A percentile compares a stretch with the other conserved stretches of the same genome.
These are phyloP conservation scores for Ophiodon elongatus DNA, from an alignment of 2,113 vertebrate species.

Conservation along the genomic window DNA sequence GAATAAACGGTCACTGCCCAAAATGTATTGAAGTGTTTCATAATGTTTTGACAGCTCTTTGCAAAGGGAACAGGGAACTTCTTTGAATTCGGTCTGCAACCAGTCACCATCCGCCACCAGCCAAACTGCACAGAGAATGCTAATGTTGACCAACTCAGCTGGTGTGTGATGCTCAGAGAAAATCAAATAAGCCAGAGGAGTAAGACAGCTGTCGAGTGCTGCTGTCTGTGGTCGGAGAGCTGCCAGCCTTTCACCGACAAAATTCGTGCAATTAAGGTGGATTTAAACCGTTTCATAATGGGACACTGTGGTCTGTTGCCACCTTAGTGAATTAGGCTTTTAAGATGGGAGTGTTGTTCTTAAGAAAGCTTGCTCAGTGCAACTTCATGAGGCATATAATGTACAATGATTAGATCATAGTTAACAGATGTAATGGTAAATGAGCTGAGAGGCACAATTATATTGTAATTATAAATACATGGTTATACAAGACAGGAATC, in stretches of 20 bases:
- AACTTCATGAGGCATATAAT: conserved; percentile 17
- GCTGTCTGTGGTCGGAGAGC: neutral
- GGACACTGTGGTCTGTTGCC: neutral
- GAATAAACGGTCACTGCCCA: neutral
- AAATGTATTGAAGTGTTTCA: neutral
- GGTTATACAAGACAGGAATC: neutral
- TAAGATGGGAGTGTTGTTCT: neutral
- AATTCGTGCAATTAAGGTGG: conserved; percentile 18
- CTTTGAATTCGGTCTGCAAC: neutral
- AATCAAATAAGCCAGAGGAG: neutral
- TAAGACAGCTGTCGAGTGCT: neutral
- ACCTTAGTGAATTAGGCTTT: neutral
- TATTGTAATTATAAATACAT: neutral
- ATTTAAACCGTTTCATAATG: neutral
- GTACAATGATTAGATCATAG: conserved; percentile 1
- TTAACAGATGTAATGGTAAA: conserved; percentile 3
- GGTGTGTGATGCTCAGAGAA: neutral
- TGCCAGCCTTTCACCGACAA: neutral
- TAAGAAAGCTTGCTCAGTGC: neutral
- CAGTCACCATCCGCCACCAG: neutral
- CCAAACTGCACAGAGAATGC: conserved; percentile 11
- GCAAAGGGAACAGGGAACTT: neutral
- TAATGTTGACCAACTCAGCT: neutral
- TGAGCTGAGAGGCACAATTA: neutral
- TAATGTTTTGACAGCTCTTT: neutral